Evolutionary conservation across 2,888 invertebrate species (phyloP).

Genomic region (Dryadula phaetusa): DNA sequence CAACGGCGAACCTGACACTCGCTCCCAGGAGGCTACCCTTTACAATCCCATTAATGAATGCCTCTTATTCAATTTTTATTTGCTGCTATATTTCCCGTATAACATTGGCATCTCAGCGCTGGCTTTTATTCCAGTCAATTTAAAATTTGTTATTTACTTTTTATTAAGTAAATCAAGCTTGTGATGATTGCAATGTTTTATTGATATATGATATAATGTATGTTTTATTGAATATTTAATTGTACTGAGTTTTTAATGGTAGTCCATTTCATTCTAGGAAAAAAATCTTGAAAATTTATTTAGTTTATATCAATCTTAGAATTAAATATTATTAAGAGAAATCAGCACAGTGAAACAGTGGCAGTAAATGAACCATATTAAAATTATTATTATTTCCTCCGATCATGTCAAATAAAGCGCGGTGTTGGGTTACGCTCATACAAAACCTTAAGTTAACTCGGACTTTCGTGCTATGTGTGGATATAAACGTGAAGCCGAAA

Average conservation of each 20-base stretch:
- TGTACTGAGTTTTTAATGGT: background rate
- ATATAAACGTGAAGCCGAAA: background rate
- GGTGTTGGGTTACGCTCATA: too few species aligned
- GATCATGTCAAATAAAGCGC: background rate
- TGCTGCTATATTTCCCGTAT: slow-evolving; percentile 46
- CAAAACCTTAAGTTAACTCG: too few species aligned
- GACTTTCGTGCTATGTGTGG: background rate
- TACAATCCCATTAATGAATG: slow-evolving; percentile 82
- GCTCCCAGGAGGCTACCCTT: slow-evolving; percentile 73
- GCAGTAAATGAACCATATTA: too few species aligned
- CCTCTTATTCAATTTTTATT: slow-evolving; percentile 77
- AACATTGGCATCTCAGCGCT: slow-evolving; percentile 38
- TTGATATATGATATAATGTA: background rate
- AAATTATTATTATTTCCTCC: background rate
- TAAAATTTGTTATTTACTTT: slow-evolving; percentile 22
- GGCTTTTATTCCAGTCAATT: slow-evolving; percentile 25
- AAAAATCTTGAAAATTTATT: too few species aligned
- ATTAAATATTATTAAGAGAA: too few species aligned
- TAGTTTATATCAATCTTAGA: too few species aligned
- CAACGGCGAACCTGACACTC: slow-evolving; percentile 76
- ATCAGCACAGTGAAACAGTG: too few species aligned
- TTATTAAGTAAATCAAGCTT: slow-evolving; percentile 24
- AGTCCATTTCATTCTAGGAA: too few species aligned
- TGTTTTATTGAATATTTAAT: background rate
- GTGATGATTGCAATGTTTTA: background rate